Percentiles rank a stretch among this genome's conserved stretches.
Evolutionary conservation across 1,140 invertebrate species (phyloP).

Genomic region (Philaenus spumarius): DNA sequence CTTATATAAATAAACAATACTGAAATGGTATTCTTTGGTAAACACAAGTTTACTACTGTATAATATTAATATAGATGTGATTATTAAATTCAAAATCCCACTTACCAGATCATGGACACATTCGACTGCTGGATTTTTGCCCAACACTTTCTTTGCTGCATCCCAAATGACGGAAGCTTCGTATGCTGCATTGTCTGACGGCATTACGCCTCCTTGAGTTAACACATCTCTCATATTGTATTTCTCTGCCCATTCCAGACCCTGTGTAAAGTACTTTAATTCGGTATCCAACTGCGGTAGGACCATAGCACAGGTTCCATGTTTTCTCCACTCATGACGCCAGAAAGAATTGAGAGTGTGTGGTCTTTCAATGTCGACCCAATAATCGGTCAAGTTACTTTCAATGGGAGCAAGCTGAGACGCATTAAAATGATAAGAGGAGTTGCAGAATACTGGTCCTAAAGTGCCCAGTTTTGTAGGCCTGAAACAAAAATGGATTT

Average conservation of each 20-base stretch:
- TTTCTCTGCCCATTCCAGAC: slow-evolving; percentile 51
- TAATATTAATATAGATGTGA: too few relatives aligned
- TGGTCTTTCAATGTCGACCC: slow-evolving; percentile 61
- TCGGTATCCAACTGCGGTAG: slow-evolving; percentile 55
- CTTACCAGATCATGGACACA: slow-evolving; percentile 46
- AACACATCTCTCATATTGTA: slow-evolving; percentile 60
- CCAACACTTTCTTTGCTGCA: slow-evolving; percentile 46
- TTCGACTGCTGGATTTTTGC: slow-evolving; percentile 54
- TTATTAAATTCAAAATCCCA: background rate
- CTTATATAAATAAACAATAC: too few relatives aligned
- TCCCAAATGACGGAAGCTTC: slow-evolving; percentile 47
- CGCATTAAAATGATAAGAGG: slow-evolving; percentile 54
- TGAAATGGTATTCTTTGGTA: too few relatives aligned
- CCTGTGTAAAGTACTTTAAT: slow-evolving; percentile 64
- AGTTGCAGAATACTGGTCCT: slow-evolving; percentile 63
- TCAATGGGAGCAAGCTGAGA: slow-evolving; percentile 51
- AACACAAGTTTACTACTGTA: too few relatives aligned
- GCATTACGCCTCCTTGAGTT: slow-evolving; percentile 47
- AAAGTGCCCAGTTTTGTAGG: slow-evolving; percentile 57
- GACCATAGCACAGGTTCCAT: slow-evolving; percentile 68
- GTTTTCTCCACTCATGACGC: slow-evolving; percentile 80
- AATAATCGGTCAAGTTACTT: slow-evolving; percentile 52
- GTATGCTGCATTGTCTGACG: slow-evolving; percentile 48
- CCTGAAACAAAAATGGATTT: slow-evolving; percentile 36
- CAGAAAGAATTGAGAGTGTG: slow-evolving; percentile 55